Evolutionary conservation across 2,797 vertebrate genomes (phyloP), one percentile per base, ranked within the genome.

Genomic region (Clarias platycephalus): DNA sequence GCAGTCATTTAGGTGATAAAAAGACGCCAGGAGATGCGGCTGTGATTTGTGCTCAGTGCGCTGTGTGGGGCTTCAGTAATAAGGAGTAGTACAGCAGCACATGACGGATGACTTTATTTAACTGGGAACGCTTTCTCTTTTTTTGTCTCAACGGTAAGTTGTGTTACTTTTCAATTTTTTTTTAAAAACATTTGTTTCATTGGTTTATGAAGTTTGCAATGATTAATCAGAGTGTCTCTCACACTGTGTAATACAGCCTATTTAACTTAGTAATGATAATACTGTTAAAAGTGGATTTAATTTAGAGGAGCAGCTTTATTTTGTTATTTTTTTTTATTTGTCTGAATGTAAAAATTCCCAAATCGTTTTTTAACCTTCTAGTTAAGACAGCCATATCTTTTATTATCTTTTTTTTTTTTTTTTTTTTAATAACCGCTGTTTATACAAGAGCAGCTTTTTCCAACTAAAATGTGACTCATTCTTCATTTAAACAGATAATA

Each of bases 101-200:
- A 13, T 37, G 71, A 57, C 76, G 60, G 68, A 84, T 31, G 63
- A 15, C 83, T 6, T 77, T 5, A 55, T 76, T 53, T 37, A 64
- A 60, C 62, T 62, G 86, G 71, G 87, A 85, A 83, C 82, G 84
- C 49, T 55, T 40, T 57, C 44, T 84, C 15, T 53, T 68, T 81
- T 53, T 62, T 85, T 22, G 58, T 82, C 26, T 67, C 8, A 67
- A 57, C 68, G 86, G 89, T 88, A 75, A 83, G 89, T 49, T 49
- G n/a, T 13, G 15, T 0, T 37, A 31, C 78, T 80, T 85, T 40
- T 20, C 3, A 16, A 2, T 9, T 26, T 7, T n/a, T n/a, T n/a
- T 57, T 81, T 53, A 37, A 44, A 9, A 44, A 44, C 8, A 44
- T 8, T 9, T 1, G n/a, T 24, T 60, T 37, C 5, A 24, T 0